A percentile compares a stretch with the other conserved stretches of the same genome.
Conservation (phyloP, 2,888 invertebrate species). For the Heliconius erato region DNA sequence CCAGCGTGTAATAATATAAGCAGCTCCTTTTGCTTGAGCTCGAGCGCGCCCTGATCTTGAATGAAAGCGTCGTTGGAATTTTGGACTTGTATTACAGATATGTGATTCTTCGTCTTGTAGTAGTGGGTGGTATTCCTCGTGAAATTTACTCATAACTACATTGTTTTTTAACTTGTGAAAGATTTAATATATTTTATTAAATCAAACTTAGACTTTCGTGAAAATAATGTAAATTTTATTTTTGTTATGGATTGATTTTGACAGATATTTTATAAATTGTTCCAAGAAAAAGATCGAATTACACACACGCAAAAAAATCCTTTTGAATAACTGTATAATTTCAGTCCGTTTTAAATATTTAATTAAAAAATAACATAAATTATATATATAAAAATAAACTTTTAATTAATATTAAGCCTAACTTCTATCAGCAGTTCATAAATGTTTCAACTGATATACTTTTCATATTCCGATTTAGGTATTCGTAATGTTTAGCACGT, state of each 20-base stretch:
- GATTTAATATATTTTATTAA: background rate
- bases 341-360: background rate
- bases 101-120: constrained; percentile 70
- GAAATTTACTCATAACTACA: constrained; percentile 71
- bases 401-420: background rate
- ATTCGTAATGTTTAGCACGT: constrained; percentile 60
- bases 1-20: constrained; percentile 72
- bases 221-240: constrained; percentile 6
- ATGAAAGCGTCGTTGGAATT: constrained; percentile 59
- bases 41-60: constrained; percentile 63
- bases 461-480: constrained; percentile 27
- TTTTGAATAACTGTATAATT: background rate
- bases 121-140: constrained; percentile 72
- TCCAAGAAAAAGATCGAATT: background rate
- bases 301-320: background rate
- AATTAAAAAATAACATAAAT: background rate
- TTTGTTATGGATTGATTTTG: constrained; percentile 1
- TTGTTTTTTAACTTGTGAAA: constrained; percentile 59
- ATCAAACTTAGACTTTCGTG: background rate
- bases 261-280: background rate
- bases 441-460: constrained; percentile 6
- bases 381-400: background rate
- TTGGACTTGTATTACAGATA: constrained; percentile 57
- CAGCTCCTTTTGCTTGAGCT: constrained; percentile 70
- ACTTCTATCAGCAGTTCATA: background rate